A percentile compares a stretch with the other conserved stretches of the same genome.
phyloP scores from a whole-genome alignment of 2,797 vertebrate genomes.

The Micrastur ruficollis region DNA sequence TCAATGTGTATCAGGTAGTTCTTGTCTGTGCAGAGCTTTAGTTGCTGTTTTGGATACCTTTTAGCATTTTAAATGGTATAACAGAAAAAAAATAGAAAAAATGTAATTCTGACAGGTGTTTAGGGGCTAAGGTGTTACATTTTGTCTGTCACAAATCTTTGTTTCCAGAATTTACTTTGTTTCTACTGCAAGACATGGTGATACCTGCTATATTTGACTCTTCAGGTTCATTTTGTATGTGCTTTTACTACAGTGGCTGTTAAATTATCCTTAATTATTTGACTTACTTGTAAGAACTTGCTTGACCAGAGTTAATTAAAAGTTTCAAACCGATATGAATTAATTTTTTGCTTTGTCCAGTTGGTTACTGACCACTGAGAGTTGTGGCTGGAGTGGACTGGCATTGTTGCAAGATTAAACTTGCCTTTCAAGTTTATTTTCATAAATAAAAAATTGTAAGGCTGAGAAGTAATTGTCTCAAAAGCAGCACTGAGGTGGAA shows the following conservation, averaged over 20 bases:
- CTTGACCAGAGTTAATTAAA: constrained; percentile 37
- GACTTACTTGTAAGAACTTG: constrained; percentile 15
- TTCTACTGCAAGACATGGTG: not conserved
- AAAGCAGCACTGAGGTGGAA: not conserved
- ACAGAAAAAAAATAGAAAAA: not conserved
- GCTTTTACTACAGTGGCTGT: not conserved
- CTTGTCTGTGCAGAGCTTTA: not conserved
- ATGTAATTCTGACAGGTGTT: not conserved
- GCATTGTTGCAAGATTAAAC: not conserved
- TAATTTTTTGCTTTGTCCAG: constrained; percentile 32
- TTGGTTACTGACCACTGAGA: not conserved
- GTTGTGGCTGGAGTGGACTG: not conserved
- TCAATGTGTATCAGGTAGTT: not conserved
- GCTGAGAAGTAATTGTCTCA: not conserved
- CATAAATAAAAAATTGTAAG: not conserved
- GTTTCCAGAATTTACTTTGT: not conserved
- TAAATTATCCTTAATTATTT: constrained; percentile 38
- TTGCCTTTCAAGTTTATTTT: constrained; percentile 23
- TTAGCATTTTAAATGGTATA: not conserved
- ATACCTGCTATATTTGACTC: not conserved
- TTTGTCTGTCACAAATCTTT: not conserved
- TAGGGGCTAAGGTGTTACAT: not conserved
- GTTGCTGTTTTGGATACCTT: not conserved
- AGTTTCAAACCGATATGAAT: not conserved
- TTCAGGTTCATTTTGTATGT: not conserved